Evolutionary conservation across 2,888 invertebrate genomes (phyloP), one percentile per base, ranked within the genome.

Genomic region (Pardosa pseudoannulata): DNA sequence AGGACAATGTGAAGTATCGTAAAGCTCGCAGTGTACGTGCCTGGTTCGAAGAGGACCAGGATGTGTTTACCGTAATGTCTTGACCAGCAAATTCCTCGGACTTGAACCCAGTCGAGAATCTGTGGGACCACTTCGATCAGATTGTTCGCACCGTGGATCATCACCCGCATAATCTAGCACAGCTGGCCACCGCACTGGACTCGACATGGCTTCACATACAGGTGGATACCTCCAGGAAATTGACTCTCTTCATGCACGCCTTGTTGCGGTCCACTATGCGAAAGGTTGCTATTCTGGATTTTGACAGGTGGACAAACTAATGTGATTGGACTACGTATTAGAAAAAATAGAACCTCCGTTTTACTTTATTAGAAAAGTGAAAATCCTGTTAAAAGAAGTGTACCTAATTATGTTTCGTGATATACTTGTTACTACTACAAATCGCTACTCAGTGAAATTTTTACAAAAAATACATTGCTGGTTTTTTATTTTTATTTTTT

Each of bases 301-400:
- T 75, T 27, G 39, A 65, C 28, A 39, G 39, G 2, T 39, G 75
- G 39, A 65, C 75, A 75, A 16, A 75, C 28, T 75, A 75, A 65
- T 75, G 41, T 75, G 64, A 39, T 28, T 39, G 28, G 64, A 75
- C 36, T 62, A 16, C 23, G 62, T 74, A 74, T n/a, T n/a, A n/a
- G n/a, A n/a, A n/a, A n/a, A n/a, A n/a, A n/a, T n/a, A n/a, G n/a
- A n/a, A n/a, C n/a, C n/a, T n/a, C n/a, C n/a, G n/a, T n/a, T n/a
- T n/a, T n/a, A n/a, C n/a, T n/a, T n/a, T n/a, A n/a, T n/a, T n/a
- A n/a, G n/a, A n/a, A n/a, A n/a, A n/a, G n/a, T n/a, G n/a, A n/a
- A n/a, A n/a, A n/a, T n/a, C n/a, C n/a, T n/a, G n/a, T n/a, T n/a
- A n/a, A n/a, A n/a, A n/a, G n/a, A n/a, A n/a, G n/a, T n/a, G n/a